Conservation (phyloP, 2,113 vertebrate genomes). For the Corythaixoides concolor region DNA sequence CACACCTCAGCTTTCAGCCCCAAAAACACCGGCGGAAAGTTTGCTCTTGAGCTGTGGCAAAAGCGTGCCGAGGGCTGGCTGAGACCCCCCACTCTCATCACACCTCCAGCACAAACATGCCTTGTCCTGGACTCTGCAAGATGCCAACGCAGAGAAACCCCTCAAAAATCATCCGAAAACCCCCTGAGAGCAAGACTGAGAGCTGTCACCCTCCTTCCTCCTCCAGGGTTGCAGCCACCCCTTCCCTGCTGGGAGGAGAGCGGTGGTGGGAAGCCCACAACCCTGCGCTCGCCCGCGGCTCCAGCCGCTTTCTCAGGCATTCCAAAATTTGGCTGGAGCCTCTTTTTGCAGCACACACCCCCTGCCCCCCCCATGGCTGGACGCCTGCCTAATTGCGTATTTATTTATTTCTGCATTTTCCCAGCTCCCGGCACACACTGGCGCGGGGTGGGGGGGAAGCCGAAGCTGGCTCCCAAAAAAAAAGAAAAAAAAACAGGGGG, state of each 20-base stretch:
- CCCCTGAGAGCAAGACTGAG: not conserved
- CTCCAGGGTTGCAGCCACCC: accelerated
- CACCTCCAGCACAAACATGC: not conserved
- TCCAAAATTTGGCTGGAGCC: slow-evolving; percentile 59
- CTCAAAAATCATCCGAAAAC: too few relatives aligned
- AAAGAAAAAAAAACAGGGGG: not conserved
- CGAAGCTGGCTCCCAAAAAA: not conserved
- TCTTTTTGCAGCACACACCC: not conserved
- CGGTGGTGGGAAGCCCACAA: slow-evolving; percentile 67
- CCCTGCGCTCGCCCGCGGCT: slow-evolving; percentile 18
- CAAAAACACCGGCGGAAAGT: not conserved
- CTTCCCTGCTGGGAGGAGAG: accelerated
- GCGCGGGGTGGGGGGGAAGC: not conserved
- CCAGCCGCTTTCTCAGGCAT: slow-evolving; percentile 70
- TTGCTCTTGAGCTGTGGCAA: not conserved
- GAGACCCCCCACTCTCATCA: not conserved
- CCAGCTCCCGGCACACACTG: slow-evolving; percentile 61
- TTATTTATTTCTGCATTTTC: slow-evolving; percentile 77
- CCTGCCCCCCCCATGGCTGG: slow-evolving; percentile 47
- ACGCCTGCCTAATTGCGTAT: slow-evolving; percentile 75
- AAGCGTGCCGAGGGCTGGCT: not conserved
- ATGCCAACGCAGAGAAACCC: accelerated
- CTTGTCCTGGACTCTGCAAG: not conserved
- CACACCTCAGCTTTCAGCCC: not conserved
- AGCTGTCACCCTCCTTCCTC: not conserved